phyloP scores from a whole-genome alignment of 2,797 vertebrate species.

The Hybognathus amarus region DNA sequence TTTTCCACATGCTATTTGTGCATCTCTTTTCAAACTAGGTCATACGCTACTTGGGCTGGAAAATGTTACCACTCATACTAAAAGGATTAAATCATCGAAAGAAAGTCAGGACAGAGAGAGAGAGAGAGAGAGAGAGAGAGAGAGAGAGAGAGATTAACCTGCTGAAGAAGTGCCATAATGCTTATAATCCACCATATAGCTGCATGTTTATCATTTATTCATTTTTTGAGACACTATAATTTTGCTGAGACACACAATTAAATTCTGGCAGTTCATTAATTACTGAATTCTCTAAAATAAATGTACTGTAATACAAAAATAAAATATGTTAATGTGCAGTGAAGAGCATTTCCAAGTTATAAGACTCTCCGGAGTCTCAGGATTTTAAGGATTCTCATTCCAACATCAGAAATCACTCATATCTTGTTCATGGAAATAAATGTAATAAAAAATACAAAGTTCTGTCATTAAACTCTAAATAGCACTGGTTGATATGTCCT shows the following conservation, averaged over 20 bases:
- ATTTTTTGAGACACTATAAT: not conserved
- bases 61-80: constrained; percentile 77
- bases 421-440: not conserved
- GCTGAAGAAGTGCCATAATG: not conserved
- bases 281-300: not conserved
- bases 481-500: not conserved
- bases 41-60: constrained; percentile 74
- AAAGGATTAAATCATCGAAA: constrained; percentile 75
- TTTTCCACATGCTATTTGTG: constrained; percentile 71
- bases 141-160: constrained; percentile 25
- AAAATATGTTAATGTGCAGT: not conserved
- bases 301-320: not conserved
- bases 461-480: not conserved
- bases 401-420: not conserved
- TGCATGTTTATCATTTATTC: constrained; percentile 6
- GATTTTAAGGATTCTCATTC: not conserved
- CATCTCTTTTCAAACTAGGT: constrained; percentile 75
- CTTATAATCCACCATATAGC: not conserved
- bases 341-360: not conserved
- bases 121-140: not conserved
- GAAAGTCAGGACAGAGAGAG: constrained; percentile 48
- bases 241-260: not conserved
- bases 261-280: not conserved
- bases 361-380: no score
- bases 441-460: not conserved